A percentile compares a stretch with the other conserved stretches of the same genome.
These are phyloP conservation scores for Acronicta aceris DNA, from an alignment of 2,888 invertebrate species.

Conservation along the genomic window DNA sequence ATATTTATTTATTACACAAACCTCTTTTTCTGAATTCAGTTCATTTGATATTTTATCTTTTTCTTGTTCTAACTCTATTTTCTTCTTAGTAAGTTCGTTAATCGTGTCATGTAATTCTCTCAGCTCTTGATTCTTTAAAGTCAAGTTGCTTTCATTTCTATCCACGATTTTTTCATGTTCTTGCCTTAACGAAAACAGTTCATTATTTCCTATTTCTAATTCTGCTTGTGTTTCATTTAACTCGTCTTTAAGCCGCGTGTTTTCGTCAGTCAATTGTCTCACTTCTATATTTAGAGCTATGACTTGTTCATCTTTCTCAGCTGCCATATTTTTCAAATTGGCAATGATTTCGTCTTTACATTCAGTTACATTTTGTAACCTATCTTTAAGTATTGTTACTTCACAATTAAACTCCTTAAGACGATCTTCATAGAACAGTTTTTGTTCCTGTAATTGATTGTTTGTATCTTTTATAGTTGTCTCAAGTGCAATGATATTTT, in stretches of 20 bases:
- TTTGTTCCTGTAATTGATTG: slow-evolving; percentile 62
- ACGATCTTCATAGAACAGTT: slow-evolving; percentile 81
- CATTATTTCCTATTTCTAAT: slow-evolving; percentile 78
- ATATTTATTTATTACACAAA: slow-evolving; percentile 63
- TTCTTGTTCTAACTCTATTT: slow-evolving; percentile 57
- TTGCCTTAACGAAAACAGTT: slow-evolving; percentile 70
- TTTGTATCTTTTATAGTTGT: slow-evolving; percentile 56
- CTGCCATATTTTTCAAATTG: slow-evolving; percentile 68
- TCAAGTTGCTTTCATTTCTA: slow-evolving; percentile 67
- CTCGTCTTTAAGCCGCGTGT: slow-evolving; percentile 71
- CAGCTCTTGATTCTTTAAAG: slow-evolving; percentile 74
- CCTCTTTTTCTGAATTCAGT: slow-evolving; percentile 72
- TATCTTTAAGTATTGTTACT: slow-evolving; percentile 74
- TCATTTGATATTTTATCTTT: slow-evolving; percentile 62
- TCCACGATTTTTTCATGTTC: slow-evolving; percentile 71
- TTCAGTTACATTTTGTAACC: slow-evolving; percentile 76
- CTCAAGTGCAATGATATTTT: slow-evolving; percentile 61
- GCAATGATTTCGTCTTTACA: slow-evolving; percentile 74
- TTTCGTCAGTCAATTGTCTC: slow-evolving; percentile 71
- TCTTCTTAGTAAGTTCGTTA: slow-evolving; percentile 60
- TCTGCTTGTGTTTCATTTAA: slow-evolving; percentile 76
- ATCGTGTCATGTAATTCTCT: slow-evolving; percentile 70
- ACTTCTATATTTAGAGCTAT: slow-evolving; percentile 78
- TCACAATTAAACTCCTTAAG: slow-evolving; percentile 80
- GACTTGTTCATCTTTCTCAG: slow-evolving; percentile 76